Evolutionary conservation across 2,888 invertebrate genomes (phyloP).

Genomic region (Mimas tiliae): DNA sequence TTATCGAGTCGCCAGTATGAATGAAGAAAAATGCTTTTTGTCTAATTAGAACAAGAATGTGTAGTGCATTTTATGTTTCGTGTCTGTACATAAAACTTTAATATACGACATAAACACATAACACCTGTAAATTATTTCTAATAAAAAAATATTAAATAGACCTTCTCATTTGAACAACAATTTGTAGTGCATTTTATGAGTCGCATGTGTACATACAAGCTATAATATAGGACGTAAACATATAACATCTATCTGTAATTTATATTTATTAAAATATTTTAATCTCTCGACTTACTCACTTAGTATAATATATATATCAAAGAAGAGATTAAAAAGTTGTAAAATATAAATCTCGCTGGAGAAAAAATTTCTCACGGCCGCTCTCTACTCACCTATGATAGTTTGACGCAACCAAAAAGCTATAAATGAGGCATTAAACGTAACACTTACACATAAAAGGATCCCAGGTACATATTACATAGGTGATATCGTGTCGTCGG

Average conservation of each 20-base stretch:
- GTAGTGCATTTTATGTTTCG: neutral
- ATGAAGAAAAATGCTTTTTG: neutral
- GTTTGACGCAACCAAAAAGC: slow-evolving; percentile 66
- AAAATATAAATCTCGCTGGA: slow-evolving; percentile 25
- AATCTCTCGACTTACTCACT: slow-evolving; percentile 24
- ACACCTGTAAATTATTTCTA: neutral
- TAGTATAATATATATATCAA: slow-evolving; percentile 28
- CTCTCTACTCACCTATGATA: slow-evolving; percentile 45
- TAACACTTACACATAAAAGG: slow-evolving; percentile 78
- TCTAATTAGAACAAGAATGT: neutral
- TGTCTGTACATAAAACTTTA: no score
- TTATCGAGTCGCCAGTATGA: neutral
- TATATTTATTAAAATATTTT: slow-evolving; percentile 24
- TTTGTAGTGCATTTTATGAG: slow-evolving; percentile 2
- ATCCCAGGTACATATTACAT: slow-evolving; percentile 70
- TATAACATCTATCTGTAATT: slow-evolving; percentile 10
- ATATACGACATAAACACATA: no score
- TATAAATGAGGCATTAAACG: slow-evolving; percentile 76
- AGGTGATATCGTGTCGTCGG: slow-evolving; percentile 69
- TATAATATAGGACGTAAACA: slow-evolving; percentile 19
- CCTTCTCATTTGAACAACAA: neutral
- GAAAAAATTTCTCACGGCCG: slow-evolving; percentile 43
- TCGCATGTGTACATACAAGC: neutral
- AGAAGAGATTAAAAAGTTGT: slow-evolving; percentile 28
- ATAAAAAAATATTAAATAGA: neutral